phyloP scores from a whole-genome alignment of 2,113 vertebrate species.

The Anarhynchus alexandrinus region DNA sequence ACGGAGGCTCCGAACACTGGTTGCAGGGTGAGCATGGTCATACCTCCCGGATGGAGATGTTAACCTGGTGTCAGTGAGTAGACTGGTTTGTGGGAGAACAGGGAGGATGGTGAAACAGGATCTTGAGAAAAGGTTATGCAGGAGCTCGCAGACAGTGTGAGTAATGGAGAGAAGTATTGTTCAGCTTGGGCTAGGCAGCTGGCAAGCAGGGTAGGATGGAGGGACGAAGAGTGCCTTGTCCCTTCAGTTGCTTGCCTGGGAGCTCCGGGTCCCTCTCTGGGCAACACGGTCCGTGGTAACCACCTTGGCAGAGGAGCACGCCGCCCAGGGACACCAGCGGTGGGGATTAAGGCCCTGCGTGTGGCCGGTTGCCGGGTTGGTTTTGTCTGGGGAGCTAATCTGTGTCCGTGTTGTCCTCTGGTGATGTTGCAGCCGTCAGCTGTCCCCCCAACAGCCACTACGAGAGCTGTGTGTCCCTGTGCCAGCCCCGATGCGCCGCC shows the following conservation, averaged over 20 bases:
- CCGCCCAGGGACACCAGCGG: neutral
- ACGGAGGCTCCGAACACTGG: accelerated
- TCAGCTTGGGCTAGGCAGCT: neutral
- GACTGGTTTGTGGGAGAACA: neutral
- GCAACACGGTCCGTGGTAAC: accelerated
- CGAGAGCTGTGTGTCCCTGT: slow-evolving; percentile 89
- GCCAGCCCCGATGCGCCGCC: slow-evolving; percentile 92
- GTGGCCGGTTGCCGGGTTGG: too few species aligned
- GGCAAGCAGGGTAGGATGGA: accelerated
- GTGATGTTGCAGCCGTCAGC: slow-evolving; percentile 78
- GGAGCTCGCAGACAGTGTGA: neutral
- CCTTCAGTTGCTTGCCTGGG: accelerated
- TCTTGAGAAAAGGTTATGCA: accelerated
- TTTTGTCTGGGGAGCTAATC: neutral
- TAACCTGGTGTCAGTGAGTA: neutral
- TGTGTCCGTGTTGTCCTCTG: neutral
- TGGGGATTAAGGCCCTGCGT: accelerated
- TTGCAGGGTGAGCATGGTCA: neutral
- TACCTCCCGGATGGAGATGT: neutral
- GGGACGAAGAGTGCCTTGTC: neutral
- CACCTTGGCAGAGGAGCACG: neutral
- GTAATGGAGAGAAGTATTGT: neutral
- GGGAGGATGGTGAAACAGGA: neutral
- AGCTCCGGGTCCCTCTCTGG: neutral
- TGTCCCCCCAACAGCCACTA: slow-evolving; percentile 95